Evolutionary conservation across 2,888 invertebrate species (phyloP), one percentile per base, ranked within the genome.

Genomic region (Erebia ligea): DNA sequence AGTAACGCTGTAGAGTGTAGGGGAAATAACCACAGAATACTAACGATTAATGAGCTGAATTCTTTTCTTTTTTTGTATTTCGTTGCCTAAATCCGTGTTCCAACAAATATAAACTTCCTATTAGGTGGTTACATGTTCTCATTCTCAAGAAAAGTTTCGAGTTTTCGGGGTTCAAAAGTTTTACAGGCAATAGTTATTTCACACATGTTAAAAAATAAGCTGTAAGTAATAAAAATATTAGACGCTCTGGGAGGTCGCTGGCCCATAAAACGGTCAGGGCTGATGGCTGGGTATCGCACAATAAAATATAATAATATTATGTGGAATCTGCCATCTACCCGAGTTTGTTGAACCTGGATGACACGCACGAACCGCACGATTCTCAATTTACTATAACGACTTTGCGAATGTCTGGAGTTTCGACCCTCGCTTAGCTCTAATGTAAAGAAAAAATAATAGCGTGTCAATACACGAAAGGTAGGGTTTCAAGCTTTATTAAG

Each of bases 301-400:
- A 72, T 68, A 70, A 72, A 72, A 65, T 40, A 45, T 25, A 48
- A 6, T 15, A 9, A 15, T 15, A 52, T 65, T 19, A 42, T 45
- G 64, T 70, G 68, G 68, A 68, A 66, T 65, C 64, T 15, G 56
- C 21, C 54, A 66, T 65, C 64, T 15, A 57, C 21, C 54, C 17
- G 50, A 68, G 73, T 70, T 73, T 73, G 52, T 65, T 68, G 73
- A 70, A 70, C 73, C 57, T 61, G 13, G 42, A 66, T 65, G 63
- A 50, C 50, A 66, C 59, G 69, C 58, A 42, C 13, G 17, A 45
- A 40, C 19, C 58, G 65, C 52, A 59, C 64, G 66, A 19, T 58
- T 42, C 64, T 69, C 64, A 61, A 69, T 69, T 59, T 40, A 59
- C 64, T 64, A 42, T 42, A 58, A 50, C 57, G 67, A 21, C 50